Evolutionary conservation across 2,797 vertebrate genomes (phyloP), one percentile per base, ranked within the genome.

Genomic region (Setipinna tenuifilis): DNA sequence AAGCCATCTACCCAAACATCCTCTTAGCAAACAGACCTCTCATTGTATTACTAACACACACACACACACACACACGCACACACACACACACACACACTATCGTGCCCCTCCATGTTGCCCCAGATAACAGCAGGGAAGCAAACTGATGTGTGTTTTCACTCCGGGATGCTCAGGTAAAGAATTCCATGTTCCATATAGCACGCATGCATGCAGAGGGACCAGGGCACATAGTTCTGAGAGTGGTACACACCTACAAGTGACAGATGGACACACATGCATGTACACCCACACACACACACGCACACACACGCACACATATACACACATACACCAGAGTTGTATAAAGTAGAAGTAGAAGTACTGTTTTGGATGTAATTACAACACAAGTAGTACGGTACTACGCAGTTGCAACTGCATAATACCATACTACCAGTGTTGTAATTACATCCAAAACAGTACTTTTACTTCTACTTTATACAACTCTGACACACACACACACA

Each of bases 51-150:
- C 68, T 28, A 41, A 54, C 14, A 14, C 7, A 54, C 50, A 54
- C 50, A 54, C 50, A 54, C 50, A 54, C 50, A 54, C 50, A 54
- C 50, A 54, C 50, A 54, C 50, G 9, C 50, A 54, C 92, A 28
- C 50, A 54, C 50, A 54, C 50, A 54, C 50, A 54, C 50, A 54
- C 50, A 54, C 50, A 54, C 50, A 54, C 2, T 7, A 14, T 10
- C 9, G 7, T 54, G 50, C 4, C 82, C 48, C 86, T 89, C 83
- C 65, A 12, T 35, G 28, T 75, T 75, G 68, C 11, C 84, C 87
- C 25, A 93, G 94, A 95, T 94, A 89, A 54, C 81, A 94, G 92
- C 92, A 89, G 82, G 81, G 6, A 44, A 89, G 92, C 86, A 10
- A 88, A 89, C 89, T 88, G 91, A 93, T 65, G 84, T 85, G 6